Evolutionary conservation across 1,140 invertebrate species (phyloP), one percentile per base, ranked within the genome.

Genomic region (Drosophila bipectinata): DNA sequence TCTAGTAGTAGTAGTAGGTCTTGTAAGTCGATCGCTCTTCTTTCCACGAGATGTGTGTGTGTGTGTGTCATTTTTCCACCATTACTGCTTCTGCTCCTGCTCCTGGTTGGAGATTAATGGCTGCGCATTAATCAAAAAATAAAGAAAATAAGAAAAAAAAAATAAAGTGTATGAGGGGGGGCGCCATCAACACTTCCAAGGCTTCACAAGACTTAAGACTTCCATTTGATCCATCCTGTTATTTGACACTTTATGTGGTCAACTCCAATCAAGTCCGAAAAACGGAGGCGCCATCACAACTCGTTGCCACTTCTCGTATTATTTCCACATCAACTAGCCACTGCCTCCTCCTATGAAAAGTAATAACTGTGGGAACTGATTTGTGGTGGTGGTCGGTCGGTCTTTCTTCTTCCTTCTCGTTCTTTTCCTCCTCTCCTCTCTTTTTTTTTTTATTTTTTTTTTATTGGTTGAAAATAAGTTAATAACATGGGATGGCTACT

Each of bases 391-490:
- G 68, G 58, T 66, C 21, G 75, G 58, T 28, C 26, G 26, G 44
- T 47, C 55, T 26, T 44, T n/a, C 41, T 18, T 15, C 10, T 10
- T 44, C 10, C 41, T 44, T 12, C 32, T 30, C 8, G 5, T 30
- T 8, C 28, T 30, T 30, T 6, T 30, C 5, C 28, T 21, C 21
- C 28, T 30, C 8, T 34, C 32, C 32, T 34, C 18, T 18, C 18
- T 37, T 37, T 37, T 37, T 12, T 37, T 37, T 37, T 12, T 37
- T 2, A 0, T 10, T 37, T 37, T 37, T 37, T 37, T 37, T 90
- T 90, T 90, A 90, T 84, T 90, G 88, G 88, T 67, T 90, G 72
- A 72, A 84, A 90, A 90, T 90, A 90, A 90, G 83, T 90, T 90
- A 90, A 90, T 84, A 90, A 90, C 69, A 84, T 90, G 82, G 34